Evolutionary conservation across 2,888 invertebrate species (phyloP).

Genomic region (Amphipyra tragopoginis): DNA sequence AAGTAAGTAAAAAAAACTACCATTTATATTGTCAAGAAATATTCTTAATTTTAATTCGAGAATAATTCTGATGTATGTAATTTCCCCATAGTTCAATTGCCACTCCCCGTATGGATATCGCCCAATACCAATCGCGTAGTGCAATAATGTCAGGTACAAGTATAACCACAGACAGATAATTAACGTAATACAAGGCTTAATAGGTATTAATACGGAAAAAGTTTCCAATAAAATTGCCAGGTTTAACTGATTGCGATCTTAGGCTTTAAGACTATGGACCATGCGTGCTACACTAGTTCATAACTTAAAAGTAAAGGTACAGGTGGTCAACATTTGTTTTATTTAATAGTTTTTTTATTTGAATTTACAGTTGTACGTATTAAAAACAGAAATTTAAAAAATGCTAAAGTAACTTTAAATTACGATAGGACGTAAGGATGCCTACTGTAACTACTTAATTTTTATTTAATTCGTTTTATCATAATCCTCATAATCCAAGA

Average conservation of each 20-base stretch:
- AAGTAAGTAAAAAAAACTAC: too few species aligned
- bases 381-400: too few species aligned
- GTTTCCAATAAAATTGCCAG: slow-evolving; percentile 21
- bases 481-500: too few species aligned
- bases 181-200: slow-evolving; percentile 22
- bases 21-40: too few species aligned
- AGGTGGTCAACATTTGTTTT: neutral
- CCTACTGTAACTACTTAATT: too few species aligned
- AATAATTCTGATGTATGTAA: neutral
- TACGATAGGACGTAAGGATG: too few species aligned
- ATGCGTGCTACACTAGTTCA: slow-evolving; percentile 2
- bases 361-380: too few species aligned
- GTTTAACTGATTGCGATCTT: slow-evolving; percentile 30
- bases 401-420: too few species aligned
- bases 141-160: slow-evolving; percentile 16
- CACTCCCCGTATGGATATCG: slow-evolving; percentile 19
- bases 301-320: neutral
- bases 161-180: slow-evolving; percentile 22
- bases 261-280: slow-evolving; percentile 1
- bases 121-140: slow-evolving; percentile 22
- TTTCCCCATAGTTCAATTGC: neutral
- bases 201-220: slow-evolving; percentile 38
- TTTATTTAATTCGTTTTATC: too few species aligned
- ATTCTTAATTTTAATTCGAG: too few species aligned
- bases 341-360: too few species aligned